phyloP scores from a whole-genome alignment of 2,797 vertebrate genomes.

The Ptychadena robeensis region DNA sequence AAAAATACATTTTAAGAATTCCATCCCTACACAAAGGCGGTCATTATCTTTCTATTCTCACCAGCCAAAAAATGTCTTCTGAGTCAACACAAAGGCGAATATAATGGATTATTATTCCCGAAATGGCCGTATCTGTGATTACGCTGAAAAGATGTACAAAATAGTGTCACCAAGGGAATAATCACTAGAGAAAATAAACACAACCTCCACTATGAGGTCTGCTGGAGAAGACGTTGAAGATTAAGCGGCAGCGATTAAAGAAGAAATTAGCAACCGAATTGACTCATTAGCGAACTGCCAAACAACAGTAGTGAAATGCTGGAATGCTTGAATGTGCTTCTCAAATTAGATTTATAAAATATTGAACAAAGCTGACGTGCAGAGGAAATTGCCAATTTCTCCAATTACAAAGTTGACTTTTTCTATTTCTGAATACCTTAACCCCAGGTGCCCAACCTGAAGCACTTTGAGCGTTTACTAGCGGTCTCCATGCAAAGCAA shows the following conservation, averaged over 20 bases:
- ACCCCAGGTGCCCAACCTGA: no score
- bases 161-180: slow-evolving; percentile 66
- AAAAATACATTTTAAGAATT: slow-evolving; percentile 72
- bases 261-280: slow-evolving; percentile 19
- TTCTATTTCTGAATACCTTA: neutral
- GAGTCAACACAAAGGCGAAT: slow-evolving; percentile 71
- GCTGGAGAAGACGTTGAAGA: neutral
- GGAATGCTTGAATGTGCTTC: neutral
- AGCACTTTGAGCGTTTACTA: no score
- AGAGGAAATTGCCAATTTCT: neutral
- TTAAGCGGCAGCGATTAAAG: slow-evolving; percentile 16
- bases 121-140: slow-evolving; percentile 70
- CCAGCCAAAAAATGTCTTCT: slow-evolving; percentile 71
- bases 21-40: slow-evolving; percentile 71
- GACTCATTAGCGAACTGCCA: slow-evolving; percentile 22
- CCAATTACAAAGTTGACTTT: neutral
- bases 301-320: neutral
- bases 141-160: slow-evolving; percentile 64
- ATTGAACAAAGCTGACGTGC: neutral
- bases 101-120: slow-evolving; percentile 72
- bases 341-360: neutral
- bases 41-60: slow-evolving; percentile 69
- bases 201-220: neutral
- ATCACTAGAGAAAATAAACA: slow-evolving; percentile 50
- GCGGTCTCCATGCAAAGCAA: no score